Conservation (phyloP, 2,113 vertebrate genomes). For the Motacilla tschutschensis region DNA sequence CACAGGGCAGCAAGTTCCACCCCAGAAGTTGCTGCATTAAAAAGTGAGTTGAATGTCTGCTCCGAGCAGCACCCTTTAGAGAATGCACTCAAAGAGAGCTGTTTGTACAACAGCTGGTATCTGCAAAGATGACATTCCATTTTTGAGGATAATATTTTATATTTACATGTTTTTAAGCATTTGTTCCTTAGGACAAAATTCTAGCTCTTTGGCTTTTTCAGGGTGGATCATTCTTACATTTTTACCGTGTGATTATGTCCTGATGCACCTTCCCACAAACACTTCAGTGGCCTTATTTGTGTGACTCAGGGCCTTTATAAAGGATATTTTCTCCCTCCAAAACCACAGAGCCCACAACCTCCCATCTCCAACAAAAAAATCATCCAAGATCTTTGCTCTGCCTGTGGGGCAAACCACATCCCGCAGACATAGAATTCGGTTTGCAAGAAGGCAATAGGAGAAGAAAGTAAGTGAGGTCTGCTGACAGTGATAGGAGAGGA, state of each 20-base stretch:
- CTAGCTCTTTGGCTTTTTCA: not conserved
- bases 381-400: not conserved
- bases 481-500: not conserved
- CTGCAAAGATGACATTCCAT: not conserved
- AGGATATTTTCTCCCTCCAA: not conserved
- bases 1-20: not conserved
- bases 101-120: not conserved
- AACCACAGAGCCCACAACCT: not conserved
- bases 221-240: not conserved
- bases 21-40: not conserved
- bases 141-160: not conserved
- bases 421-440: not conserved
- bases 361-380: not conserved
- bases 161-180: not conserved
- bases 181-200: not conserved
- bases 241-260: not conserved
- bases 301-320: not conserved
- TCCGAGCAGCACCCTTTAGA: not conserved
- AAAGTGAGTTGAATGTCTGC: not conserved
- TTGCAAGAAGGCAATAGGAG: not conserved
- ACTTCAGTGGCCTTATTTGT: not conserved
- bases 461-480: not conserved
- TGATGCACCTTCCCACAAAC: not conserved
- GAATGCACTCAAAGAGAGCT: not conserved
- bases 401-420: not conserved